Evolutionary conservation across 2,113 vertebrate species (phyloP).

Genomic region (Paramormyrops kingsleyae): DNA sequence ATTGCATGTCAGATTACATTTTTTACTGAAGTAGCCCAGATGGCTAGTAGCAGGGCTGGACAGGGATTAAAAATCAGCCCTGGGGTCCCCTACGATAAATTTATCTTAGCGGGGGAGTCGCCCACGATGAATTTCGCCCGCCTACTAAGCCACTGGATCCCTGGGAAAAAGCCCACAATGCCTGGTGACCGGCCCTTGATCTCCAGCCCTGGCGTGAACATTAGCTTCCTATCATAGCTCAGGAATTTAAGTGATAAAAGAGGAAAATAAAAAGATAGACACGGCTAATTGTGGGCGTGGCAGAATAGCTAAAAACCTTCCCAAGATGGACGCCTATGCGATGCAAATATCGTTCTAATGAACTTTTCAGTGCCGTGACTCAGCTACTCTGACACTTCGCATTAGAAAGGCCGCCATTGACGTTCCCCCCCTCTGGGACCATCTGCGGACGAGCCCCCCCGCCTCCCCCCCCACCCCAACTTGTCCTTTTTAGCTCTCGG

Average conservation of each 20-base stretch:
- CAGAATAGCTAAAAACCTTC: not conserved
- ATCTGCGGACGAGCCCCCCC: not conserved
- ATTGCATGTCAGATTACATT: not conserved
- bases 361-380: not conserved
- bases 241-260: not conserved
- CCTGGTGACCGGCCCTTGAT: not conserved
- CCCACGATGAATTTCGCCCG: not conserved
- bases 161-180: not conserved
- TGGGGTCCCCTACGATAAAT: not conserved
- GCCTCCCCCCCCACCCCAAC: not conserved
- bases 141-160: not conserved
- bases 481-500: not conserved
- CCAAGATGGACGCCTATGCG: not conserved
- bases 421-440: not conserved
- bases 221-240: not conserved
- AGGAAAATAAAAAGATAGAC: not conserved
- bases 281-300: not conserved
- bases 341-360: not conserved
- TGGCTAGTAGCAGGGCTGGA: not conserved
- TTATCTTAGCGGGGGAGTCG: not conserved
- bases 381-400: not conserved
- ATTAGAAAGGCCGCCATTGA: not conserved
- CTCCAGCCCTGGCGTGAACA: not conserved
- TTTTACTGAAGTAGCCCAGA: not conserved
- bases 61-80: not conserved